These are phyloP conservation scores for Planiliza haematocheilus DNA, from an alignment of 2,113 vertebrate genomes.

Conservation along the genomic window DNA sequence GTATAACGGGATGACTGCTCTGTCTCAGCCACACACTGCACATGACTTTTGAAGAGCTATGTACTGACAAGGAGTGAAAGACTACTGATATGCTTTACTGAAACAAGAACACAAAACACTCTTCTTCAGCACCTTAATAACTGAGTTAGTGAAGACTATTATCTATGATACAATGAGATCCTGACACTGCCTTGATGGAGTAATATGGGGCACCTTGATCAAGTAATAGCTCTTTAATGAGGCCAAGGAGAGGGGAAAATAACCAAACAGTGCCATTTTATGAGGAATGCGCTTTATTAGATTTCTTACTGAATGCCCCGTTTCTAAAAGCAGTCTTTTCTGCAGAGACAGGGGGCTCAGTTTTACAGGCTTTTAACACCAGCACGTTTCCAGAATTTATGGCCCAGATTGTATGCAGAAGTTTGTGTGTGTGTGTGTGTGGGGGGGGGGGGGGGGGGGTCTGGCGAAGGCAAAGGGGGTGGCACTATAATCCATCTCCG, in stretches of 20 bases:
- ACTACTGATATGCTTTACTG: slow-evolving; percentile 9
- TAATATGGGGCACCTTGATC: slow-evolving; percentile 78
- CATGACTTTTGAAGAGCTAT: background rate
- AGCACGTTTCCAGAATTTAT: slow-evolving; percentile 75
- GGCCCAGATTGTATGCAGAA: slow-evolving; percentile 55
- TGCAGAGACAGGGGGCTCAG: slow-evolving; percentile 52
- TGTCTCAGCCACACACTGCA: slow-evolving; percentile 32
- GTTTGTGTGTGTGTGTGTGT: slow-evolving; percentile 3
- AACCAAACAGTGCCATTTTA: slow-evolving; percentile 76
- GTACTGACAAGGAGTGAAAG: slow-evolving; percentile 26
- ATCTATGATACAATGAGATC: slow-evolving; percentile 51
- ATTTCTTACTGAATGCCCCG: slow-evolving; percentile 71
- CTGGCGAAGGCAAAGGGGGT: slow-evolving; percentile 1
- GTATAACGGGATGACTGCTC: slow-evolving; percentile 1
- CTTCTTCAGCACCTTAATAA: background rate
- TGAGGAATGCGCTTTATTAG: slow-evolving; percentile 76
- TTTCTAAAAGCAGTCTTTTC: slow-evolving; percentile 55
- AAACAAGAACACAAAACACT: slow-evolving; percentile 16
- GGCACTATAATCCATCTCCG: slow-evolving; percentile 26
- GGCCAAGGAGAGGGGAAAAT: slow-evolving; percentile 75
- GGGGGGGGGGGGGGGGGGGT: background rate
- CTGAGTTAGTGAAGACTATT: slow-evolving; percentile 46
- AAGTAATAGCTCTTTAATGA: slow-evolving; percentile 75
- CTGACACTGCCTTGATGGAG: slow-evolving; percentile 37
- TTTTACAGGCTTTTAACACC: slow-evolving; percentile 77